Base-by-base conservation (phyloP, 2,113 vertebrate genomes). In the Zosterops lateralis region DNA sequence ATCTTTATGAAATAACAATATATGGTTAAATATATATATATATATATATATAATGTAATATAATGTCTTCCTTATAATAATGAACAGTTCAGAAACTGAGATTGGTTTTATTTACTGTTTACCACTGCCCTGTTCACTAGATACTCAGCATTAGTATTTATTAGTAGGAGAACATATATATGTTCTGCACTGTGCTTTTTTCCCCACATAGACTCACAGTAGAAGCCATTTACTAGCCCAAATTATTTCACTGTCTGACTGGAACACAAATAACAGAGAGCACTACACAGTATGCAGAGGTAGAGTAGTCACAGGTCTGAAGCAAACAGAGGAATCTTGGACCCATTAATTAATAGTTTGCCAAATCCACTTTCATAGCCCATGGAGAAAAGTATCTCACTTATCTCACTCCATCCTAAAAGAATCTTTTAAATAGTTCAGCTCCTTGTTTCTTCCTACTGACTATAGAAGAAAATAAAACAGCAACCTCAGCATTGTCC, bases 11-110 rank as follows among this genome's bases (percentile, higher is more conserved):
- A 93, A 94, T 84, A 66, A 53, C 4, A 83, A 71, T 36, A 36
- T 13, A 53, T 72, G 31, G 2, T 53, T 71, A 61, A 71, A 44
- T 71, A 44, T 51, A 34, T 80, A 32, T 38, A 47, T 31, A 38
- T 38, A 44, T 61, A 44, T 51, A 42, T 80, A 32, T 38, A 47
- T 31, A 34, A 51, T 44, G 16, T 61, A 71, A 44, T 25, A 61
- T 25, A 53, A 53, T 89, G 24, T 78, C 31, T 65, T 34, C 18
- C 22, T 95, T 94, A 90, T 87, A 92, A 60, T 70, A 90, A 96
- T 91, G 85, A 97, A 88, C 12, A 93, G 68, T 93, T 97, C 67
- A 92, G 89, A 97, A 96, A 87, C 34, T 85, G 82, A 95, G 96
- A 94, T 82, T 65, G 62, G 25, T 92, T 95, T 96, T 93, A 53